Conservation (phyloP, 1,140 invertebrate genomes). For the Drosophila triauraria region DNA sequence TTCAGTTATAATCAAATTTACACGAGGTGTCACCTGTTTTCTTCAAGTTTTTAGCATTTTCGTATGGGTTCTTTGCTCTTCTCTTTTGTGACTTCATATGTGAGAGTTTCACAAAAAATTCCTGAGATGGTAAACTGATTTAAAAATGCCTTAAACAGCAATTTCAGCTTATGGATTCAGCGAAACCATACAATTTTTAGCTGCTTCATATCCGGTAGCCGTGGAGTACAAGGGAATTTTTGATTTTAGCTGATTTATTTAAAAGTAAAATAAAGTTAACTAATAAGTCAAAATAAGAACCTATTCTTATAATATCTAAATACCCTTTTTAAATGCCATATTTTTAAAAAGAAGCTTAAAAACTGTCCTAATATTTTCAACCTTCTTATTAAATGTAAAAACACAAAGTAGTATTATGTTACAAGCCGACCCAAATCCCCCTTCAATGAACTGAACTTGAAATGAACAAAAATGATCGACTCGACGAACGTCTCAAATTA, state of each 20-base stretch:
- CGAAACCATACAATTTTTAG: conserved; percentile 29
- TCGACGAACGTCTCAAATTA: conserved; percentile 18
- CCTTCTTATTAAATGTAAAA: neutral
- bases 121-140: conserved; percentile 32
- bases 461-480: conserved; percentile 16
- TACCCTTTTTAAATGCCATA: neutral
- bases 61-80: neutral
- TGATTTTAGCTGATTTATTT: neutral
- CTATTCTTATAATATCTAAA: neutral
- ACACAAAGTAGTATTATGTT: neutral
- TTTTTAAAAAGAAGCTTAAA: neutral
- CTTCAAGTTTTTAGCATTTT: neutral
- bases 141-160: conserved; percentile 13
- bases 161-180: conserved; percentile 9
- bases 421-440: conserved; percentile 1
- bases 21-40: no score
- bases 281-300: neutral
- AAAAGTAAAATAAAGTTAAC: neutral
- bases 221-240: neutral
- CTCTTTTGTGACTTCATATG: no score
- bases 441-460: conserved; percentile 27
- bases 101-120: neutral
- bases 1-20: rapidly evolving
- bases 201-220: conserved; percentile 23
- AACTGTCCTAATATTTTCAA: neutral